Evolutionary conservation across 2,888 invertebrate species (phyloP).

Genomic region (Sphinx pinastri): DNA sequence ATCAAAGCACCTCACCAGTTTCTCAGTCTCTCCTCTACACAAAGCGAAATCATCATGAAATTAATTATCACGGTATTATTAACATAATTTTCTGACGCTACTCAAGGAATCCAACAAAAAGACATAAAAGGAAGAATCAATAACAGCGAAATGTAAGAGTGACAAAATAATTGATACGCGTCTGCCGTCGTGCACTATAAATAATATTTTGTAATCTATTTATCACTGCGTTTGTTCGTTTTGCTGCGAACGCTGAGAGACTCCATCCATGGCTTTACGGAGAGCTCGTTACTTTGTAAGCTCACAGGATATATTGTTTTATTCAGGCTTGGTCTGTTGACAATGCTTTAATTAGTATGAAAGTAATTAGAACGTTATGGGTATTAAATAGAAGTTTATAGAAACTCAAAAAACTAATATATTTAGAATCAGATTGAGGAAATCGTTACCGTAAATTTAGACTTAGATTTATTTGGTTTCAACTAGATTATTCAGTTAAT

Average conservation of each 20-base stretch:
- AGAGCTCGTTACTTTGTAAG: slow-evolving; percentile 18
- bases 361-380: no score
- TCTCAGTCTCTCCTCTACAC: neutral
- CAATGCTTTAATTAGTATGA: no score
- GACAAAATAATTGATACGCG: slow-evolving; percentile 50
- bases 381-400: no score
- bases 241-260: slow-evolving; percentile 42
- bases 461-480: no score
- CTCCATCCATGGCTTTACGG: slow-evolving; percentile 37
- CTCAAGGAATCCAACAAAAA: slow-evolving; percentile 1
- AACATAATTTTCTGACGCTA: neutral
- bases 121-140: neutral
- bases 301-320: neutral
- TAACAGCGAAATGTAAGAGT: slow-evolving; percentile 30
- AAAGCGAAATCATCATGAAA: neutral
- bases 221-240: slow-evolving; percentile 45
- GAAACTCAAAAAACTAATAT: no score
- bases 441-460: no score
- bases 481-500: no score
- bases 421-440: no score
- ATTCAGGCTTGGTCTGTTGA: neutral
- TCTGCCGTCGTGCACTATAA: slow-evolving; percentile 44
- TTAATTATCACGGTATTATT: neutral
- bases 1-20: no score
- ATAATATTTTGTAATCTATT: slow-evolving; percentile 58